Percentiles rank a stretch among this genome's conserved stretches.
Evolutionary conservation across 2,113 vertebrate species (phyloP).

Genomic region (Coptodon rendalli): DNA sequence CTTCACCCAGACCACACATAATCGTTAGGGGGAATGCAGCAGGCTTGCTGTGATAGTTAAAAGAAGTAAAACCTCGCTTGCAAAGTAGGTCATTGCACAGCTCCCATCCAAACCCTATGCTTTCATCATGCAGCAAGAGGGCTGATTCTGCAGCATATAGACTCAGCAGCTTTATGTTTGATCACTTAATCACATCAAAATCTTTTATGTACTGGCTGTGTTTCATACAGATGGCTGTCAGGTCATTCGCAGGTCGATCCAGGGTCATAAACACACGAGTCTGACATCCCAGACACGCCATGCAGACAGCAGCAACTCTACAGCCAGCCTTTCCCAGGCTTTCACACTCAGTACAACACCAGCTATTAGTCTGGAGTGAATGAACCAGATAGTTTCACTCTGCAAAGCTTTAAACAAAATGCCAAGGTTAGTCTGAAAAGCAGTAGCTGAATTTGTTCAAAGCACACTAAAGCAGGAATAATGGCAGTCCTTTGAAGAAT

Average conservation of each 20-base stretch:
- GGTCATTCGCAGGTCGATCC: background rate
- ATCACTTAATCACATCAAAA: background rate
- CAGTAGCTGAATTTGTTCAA: background rate
- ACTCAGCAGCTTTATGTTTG: background rate
- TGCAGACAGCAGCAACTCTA: background rate
- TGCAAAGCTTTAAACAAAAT: background rate
- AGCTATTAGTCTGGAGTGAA: background rate
- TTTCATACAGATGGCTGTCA: background rate
- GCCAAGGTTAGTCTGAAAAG: background rate
- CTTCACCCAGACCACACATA: background rate
- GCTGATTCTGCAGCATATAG: background rate
- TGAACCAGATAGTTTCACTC: background rate
- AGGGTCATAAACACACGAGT: background rate
- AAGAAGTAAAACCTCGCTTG: constrained; percentile 47
- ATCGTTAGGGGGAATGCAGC: background rate
- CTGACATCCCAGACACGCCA: background rate
- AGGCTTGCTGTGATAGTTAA: background rate
- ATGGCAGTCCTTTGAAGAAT: background rate
- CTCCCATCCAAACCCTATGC: constrained; percentile 33
- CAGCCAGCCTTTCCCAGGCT: background rate
- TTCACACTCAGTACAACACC: background rate
- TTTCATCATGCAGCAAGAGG: constrained; percentile 6
- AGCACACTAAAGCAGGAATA: background rate
- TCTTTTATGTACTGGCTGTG: background rate
- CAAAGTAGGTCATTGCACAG: constrained; percentile 67